phyloP scores from a whole-genome alignment of 2,888 invertebrate species.

The Plusia festucae region DNA sequence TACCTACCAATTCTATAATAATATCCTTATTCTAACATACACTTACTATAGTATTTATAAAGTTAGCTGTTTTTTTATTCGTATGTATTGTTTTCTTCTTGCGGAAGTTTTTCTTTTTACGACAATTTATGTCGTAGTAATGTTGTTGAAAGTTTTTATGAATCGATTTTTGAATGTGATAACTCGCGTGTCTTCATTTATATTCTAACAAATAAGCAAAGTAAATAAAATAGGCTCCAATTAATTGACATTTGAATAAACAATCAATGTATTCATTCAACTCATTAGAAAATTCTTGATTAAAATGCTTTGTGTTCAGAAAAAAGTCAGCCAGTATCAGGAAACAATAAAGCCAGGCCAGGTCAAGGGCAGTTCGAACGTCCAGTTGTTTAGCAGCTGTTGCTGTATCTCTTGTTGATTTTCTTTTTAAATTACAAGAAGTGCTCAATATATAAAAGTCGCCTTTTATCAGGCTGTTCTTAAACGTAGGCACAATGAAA shows the following conservation, averaged over 20 bases:
- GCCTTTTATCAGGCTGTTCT: conserved; percentile 10
- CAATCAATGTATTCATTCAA: background rate
- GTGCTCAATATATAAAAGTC: conserved; percentile 36
- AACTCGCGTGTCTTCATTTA: background rate
- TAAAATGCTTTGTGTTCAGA: conserved; percentile 10
- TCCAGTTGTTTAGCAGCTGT: conserved; percentile 41
- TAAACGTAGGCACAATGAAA: conserved; percentile 22
- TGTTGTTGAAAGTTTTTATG: background rate
- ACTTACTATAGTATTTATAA: no score
- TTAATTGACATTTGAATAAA: background rate
- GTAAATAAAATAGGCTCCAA: background rate
- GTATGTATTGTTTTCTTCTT: no score
- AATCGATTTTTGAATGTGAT: background rate
- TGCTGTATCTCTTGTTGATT: conserved; percentile 27
- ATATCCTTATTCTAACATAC: no score
- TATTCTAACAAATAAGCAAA: background rate
- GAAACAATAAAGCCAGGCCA: conserved; percentile 16
- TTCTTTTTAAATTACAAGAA: conserved; percentile 22
- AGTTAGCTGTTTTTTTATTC: no score
- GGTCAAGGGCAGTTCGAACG: conserved; percentile 31
- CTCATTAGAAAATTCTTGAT: background rate
- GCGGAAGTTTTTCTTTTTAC: no score
- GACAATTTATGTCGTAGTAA: background rate
- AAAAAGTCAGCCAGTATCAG: conserved; percentile 20
- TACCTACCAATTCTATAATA: no score